Base-by-base conservation (phyloP, 2,797 vertebrate species). In the Knipowitschia caucasica region DNA sequence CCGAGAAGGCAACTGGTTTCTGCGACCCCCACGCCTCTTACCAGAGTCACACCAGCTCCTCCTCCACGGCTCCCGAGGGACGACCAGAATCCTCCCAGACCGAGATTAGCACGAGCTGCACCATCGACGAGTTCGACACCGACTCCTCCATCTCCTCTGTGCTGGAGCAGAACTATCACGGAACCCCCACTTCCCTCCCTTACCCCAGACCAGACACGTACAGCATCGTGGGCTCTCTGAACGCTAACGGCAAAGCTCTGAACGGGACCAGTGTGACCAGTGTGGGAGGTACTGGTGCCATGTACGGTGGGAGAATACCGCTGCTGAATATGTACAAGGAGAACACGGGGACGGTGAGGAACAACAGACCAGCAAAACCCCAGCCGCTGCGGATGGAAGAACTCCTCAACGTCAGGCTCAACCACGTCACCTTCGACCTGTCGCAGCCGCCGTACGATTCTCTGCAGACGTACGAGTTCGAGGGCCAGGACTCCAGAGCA, bases 361-460 rank as follows among this genome's bases (percentile, higher is more conserved):
- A 77, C 35, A 77, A 74, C 0, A 81, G 70, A 12, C 61, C 58
- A 0, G 0, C 59, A n/a, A 67, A 64, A 62, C 75, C 73, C 0
- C 73, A 83, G 64, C 90, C 92, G 1, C 75, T 91, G 1, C 81
- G 85, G 2, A 91, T 95, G 83, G 91, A 91, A 21, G 89, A 91
- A 69, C 89, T 95, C 25, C 84, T 95, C 42, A 91, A 89, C 2
- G 85, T 92, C 71, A 90, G 92, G 3, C 85, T 96, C 45, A 88
- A 87, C 1, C 90, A 87, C 78, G 93, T 93, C 9, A 93, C 93
- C 53, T 90, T 89, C 39, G 94, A 96, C 85, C 92, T 91, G 55
- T 82, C 91, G 1, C 92, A 93, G 76, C 94, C 94, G 0, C 94
- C 94, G 0, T 95, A 94, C 24, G 94, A 96, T 81, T 96, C 94